Evolutionary conservation across 2,113 vertebrate species (phyloP).

Genomic region (Phalacrocorax carbo): DNA sequence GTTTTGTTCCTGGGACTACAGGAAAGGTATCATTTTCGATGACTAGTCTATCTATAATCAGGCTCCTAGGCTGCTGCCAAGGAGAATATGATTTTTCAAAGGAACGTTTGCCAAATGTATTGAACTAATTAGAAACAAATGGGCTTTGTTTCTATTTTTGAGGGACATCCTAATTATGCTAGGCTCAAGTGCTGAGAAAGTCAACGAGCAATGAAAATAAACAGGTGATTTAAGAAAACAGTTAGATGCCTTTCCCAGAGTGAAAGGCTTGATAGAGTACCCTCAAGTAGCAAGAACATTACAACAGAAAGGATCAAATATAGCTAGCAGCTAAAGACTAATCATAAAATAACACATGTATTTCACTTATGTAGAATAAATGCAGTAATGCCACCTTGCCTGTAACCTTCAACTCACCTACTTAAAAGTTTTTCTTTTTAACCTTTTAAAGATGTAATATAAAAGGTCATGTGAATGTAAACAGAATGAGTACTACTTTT

Average conservation of each 20-base stretch:
- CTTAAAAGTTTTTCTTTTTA: constrained; percentile 20
- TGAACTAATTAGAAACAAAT: constrained; percentile 23
- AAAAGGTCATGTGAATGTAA: neutral
- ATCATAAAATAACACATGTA: neutral
- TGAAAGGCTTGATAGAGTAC: neutral
- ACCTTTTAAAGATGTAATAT: neutral
- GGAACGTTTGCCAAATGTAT: neutral
- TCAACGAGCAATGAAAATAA: constrained; percentile 46
- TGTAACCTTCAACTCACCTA: constrained; percentile 14
- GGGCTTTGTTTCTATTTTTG: constrained; percentile 51
- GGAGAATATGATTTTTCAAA: constrained; percentile 2
- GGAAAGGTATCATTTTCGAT: constrained; percentile 32
- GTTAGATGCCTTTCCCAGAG: constrained; percentile 9
- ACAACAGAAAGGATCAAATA: neutral
- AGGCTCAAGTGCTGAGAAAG: constrained; percentile 16
- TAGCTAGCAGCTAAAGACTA: neutral
- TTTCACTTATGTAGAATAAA: constrained; percentile 23
- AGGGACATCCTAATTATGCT: constrained; percentile 28
- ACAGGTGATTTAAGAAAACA: constrained; percentile 31
- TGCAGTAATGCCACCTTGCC: neutral
- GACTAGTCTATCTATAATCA: constrained; percentile 61
- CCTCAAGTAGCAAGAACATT: neutral
- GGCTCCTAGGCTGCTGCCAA: constrained; percentile 26
- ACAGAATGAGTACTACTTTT: constrained; percentile 7
- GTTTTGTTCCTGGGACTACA: neutral